These are phyloP conservation scores for Uria aalge DNA, from an alignment of 2,113 vertebrate genomes.

Conservation along the genomic window DNA sequence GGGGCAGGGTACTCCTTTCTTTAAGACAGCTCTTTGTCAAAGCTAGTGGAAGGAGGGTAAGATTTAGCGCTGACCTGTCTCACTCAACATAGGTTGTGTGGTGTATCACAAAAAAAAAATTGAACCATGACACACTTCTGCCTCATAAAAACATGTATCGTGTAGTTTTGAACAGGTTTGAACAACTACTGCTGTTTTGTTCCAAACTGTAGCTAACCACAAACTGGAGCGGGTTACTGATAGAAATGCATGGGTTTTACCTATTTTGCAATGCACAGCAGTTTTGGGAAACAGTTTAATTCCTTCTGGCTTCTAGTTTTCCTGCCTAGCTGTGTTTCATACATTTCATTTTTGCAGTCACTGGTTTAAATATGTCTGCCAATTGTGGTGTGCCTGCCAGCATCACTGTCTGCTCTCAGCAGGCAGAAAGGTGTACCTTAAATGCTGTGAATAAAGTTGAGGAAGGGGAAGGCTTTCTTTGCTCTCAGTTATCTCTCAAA, in stretches of 20 bases:
- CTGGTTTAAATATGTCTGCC: neutral
- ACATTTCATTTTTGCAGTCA: neutral
- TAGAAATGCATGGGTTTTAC: neutral
- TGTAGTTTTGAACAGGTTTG: neutral
- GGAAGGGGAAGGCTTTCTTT: neutral
- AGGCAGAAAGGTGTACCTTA: neutral
- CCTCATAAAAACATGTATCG: neutral
- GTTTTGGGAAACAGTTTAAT: neutral
- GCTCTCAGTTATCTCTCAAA: neutral
- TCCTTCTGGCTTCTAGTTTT: neutral
- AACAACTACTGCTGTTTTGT: neutral
- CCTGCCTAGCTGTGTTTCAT: neutral
- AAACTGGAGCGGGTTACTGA: neutral
- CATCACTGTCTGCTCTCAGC: neutral
- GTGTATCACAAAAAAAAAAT: neutral
- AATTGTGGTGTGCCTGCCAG: neutral
- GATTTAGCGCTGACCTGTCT: neutral
- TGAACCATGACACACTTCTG: neutral
- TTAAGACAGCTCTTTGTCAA: neutral
- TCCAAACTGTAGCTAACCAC: neutral
- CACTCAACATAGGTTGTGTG: neutral
- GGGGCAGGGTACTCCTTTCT: neutral
- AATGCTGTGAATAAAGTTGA: neutral
- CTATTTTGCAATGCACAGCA: neutral
- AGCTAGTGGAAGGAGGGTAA: neutral